Percentiles rank a stretch among this genome's conserved stretches.
Evolutionary conservation across 2,888 invertebrate genomes (phyloP).

Genomic region (Ptycholaimellus sp.): DNA sequence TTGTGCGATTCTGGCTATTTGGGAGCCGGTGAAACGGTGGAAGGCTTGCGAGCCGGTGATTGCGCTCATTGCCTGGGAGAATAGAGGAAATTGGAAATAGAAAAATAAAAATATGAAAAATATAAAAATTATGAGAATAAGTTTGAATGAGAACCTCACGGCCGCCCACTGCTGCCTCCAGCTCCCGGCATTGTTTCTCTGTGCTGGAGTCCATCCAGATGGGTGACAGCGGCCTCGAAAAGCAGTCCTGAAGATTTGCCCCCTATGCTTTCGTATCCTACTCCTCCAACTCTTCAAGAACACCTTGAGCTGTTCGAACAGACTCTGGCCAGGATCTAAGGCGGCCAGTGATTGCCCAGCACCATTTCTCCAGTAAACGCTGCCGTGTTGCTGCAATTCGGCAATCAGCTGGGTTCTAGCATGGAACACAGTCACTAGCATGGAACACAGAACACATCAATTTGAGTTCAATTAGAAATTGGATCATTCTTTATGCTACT

Average conservation of each 20-base stretch:
- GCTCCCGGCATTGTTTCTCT: constrained; percentile 43
- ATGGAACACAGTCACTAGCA: too few relatives aligned
- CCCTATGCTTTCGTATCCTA: background rate
- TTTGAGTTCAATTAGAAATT: too few relatives aligned
- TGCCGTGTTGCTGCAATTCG: constrained; percentile 82
- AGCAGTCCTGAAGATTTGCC: constrained; percentile 33
- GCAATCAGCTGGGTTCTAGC: too few relatives aligned
- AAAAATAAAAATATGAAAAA: constrained; percentile 3
- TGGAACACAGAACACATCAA: too few relatives aligned
- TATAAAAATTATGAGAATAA: too few relatives aligned
- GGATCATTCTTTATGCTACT: too few relatives aligned
- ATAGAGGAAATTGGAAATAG: background rate
- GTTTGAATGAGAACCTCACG: too few relatives aligned
- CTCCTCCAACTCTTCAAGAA: constrained; percentile 1
- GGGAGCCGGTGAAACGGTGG: constrained; percentile 72
- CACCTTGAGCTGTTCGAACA: constrained; percentile 56
- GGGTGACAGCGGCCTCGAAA: constrained; percentile 55
- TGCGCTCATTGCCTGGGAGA: constrained; percentile 11
- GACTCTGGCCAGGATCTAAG: constrained; percentile 47
- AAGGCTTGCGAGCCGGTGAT: constrained; percentile 58
- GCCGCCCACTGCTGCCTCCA: constrained; percentile 61
- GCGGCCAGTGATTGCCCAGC: constrained; percentile 40
- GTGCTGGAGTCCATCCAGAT: constrained; percentile 91
- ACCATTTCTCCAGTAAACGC: constrained; percentile 71
- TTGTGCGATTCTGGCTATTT: constrained; percentile 64